These are phyloP conservation scores for Cephus nigrinus DNA, from an alignment of 2,888 invertebrate genomes.

Conservation along the genomic window DNA sequence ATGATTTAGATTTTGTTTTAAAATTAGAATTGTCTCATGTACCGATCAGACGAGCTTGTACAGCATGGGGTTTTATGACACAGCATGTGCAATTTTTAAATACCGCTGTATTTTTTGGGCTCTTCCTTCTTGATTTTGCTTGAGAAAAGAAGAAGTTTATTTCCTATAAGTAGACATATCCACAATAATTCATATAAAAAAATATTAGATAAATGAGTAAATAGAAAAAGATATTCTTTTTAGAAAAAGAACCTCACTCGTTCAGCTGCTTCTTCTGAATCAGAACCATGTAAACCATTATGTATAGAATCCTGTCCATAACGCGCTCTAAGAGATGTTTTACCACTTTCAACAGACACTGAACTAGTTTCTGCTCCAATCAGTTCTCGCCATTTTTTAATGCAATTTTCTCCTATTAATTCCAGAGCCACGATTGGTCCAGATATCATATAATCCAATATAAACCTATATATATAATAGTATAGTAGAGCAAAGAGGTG, in stretches of 20 bases:
- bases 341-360: conserved; percentile 69
- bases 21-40: not conserved
- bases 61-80: conserved; percentile 90
- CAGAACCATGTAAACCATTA: conserved; percentile 79
- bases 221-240: conserved; percentile 1
- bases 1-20: not conserved
- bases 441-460: conserved; percentile 75
- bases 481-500: not conserved
- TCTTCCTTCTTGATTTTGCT: conserved; percentile 59
- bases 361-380: conserved; percentile 74
- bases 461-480: conserved; percentile 64
- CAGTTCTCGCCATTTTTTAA: conserved; percentile 71
- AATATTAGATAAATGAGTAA: not conserved
- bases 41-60: conserved; percentile 76
- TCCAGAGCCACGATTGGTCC: conserved; percentile 79
- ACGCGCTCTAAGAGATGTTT: conserved; percentile 73
- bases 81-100: conserved; percentile 81
- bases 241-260: conserved; percentile 58
- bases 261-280: conserved; percentile 69
- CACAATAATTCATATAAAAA: conserved; percentile 14
- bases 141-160: conserved; percentile 75
- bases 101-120: conserved; percentile 70
- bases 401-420: conserved; percentile 78
- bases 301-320: conserved; percentile 77
- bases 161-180: conserved; percentile 65